A percentile compares a stretch with the other conserved stretches of the same genome.
phyloP scores from a whole-genome alignment of 2,113 vertebrate genomes.

The Sminthopsis crassicaudata region DNA sequence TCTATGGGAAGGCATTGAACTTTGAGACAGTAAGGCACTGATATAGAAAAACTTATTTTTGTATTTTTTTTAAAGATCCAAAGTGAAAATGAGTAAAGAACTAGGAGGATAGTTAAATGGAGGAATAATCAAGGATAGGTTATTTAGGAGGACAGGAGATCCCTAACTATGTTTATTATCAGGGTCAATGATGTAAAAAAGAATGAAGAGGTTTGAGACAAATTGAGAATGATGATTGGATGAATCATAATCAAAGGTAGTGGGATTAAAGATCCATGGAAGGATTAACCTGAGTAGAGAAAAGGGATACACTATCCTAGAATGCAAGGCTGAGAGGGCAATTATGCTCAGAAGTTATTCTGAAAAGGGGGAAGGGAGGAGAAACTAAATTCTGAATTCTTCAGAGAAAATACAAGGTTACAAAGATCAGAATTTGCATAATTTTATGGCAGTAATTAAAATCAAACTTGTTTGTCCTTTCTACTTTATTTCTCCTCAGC shows the following conservation, averaged over 20 bases:
- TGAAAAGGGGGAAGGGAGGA: not conserved
- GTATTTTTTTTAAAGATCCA: not conserved
- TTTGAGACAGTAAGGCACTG: not conserved
- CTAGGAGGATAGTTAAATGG: not conserved
- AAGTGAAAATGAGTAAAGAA: not conserved
- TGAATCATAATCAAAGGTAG: not conserved
- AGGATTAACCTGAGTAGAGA: not conserved
- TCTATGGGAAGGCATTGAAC: not conserved
- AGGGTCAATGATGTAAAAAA: not conserved
- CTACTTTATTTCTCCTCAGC: not conserved
- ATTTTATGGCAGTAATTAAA: constrained; percentile 3
- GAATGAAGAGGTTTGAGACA: not conserved
- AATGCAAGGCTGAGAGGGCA: not conserved
- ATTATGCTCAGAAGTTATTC: not conserved
- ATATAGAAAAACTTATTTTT: not conserved
- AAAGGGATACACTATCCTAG: not conserved
- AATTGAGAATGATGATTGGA: not conserved
- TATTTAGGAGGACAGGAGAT: not conserved
- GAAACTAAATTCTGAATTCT: not conserved
- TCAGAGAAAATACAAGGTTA: not conserved
- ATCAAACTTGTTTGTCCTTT: not conserved
- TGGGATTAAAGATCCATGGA: not conserved
- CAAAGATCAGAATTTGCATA: not conserved
- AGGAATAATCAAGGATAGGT: not conserved
- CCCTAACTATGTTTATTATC: not conserved